Conservation (phyloP, 2,113 vertebrate species). For the Chaetura pelagica region DNA sequence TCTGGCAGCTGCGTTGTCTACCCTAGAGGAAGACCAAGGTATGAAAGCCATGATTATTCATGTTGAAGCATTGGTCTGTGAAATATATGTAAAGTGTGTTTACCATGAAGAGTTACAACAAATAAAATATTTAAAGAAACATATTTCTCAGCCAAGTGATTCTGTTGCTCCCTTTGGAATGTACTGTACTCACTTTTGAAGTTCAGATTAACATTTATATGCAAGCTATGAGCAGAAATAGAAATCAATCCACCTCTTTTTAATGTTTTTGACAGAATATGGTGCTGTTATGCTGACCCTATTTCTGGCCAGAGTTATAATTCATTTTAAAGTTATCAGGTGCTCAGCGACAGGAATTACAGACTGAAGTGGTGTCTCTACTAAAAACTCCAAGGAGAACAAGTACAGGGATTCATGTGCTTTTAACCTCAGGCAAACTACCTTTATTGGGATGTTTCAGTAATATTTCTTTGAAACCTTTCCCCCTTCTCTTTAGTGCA, state of each 20-base stretch:
- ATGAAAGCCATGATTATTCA: neutral
- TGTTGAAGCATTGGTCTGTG: neutral
- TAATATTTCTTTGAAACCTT: neutral
- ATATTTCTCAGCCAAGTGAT: neutral
- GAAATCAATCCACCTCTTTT: neutral
- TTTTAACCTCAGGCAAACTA: neutral
- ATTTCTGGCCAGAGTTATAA: neutral
- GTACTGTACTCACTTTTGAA: neutral
- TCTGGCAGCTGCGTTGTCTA: neutral
- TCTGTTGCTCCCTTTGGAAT: neutral
- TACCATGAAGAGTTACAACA: neutral
- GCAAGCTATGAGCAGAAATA: neutral
- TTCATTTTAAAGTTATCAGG: neutral
- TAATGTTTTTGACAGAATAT: neutral
- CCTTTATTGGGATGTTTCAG: neutral
- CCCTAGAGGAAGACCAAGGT: neutral
- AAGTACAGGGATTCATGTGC: neutral
- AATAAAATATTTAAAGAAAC: slow-evolving; percentile 4
- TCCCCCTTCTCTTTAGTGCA: neutral
- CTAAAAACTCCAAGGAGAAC: neutral
- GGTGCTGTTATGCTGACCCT: neutral
- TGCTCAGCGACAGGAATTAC: neutral
- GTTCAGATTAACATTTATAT: neutral
- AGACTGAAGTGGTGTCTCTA: neutral
- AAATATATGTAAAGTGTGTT: neutral